phyloP scores from a whole-genome alignment of 2,113 vertebrate species.

The Neotoma lepida region DNA sequence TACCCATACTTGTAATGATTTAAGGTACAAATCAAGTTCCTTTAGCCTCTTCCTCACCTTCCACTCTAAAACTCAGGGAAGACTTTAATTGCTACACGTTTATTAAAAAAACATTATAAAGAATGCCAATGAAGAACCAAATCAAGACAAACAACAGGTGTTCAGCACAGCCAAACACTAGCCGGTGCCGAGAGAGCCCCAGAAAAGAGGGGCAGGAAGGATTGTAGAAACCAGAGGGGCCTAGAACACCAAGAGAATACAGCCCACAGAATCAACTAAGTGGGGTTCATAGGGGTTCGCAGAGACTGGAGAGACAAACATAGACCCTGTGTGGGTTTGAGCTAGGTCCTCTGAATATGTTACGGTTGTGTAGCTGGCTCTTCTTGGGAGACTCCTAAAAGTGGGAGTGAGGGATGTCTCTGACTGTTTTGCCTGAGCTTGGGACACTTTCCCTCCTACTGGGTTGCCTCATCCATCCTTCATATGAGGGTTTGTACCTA shows the following conservation, averaged over 20 bases:
- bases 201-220: not conserved
- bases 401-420: not conserved
- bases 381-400: not conserved
- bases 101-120: too few relatives aligned
- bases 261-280: not conserved
- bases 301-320: not conserved
- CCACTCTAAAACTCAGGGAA: not conserved
- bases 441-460: not conserved
- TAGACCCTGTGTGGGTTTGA: not conserved
- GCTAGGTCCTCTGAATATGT: not conserved
- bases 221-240: not conserved
- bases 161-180: not conserved
- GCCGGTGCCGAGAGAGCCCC: not conserved
- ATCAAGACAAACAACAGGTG: not conserved
- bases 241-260: fast-evolving
- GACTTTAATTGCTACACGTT: not conserved
- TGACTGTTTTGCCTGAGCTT: not conserved
- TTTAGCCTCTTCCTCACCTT: not conserved
- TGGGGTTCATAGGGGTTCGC: not conserved
- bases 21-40: not conserved
- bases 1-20: not conserved
- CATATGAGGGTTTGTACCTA: not conserved
- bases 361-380: not conserved
- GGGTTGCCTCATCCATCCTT: not conserved
- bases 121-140: not conserved